Percentiles rank a stretch among this genome's conserved stretches.
These are phyloP conservation scores for Odocoileus virginianus DNA, from an alignment of 2,113 vertebrate species.

Conservation along the genomic window DNA sequence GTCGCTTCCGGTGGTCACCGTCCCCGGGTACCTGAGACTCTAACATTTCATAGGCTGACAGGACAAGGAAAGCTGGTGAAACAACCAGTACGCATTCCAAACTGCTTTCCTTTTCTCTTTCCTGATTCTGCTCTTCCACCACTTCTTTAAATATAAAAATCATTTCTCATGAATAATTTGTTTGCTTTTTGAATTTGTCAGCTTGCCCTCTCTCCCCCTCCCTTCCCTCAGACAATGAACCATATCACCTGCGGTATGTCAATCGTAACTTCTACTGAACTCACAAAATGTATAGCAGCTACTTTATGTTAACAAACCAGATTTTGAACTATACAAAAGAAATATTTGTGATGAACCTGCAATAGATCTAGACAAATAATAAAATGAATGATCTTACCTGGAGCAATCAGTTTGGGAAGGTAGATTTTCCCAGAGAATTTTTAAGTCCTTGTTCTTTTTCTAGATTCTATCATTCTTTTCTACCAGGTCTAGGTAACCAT, in stretches of 20 bases:
- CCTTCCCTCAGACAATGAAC: background rate
- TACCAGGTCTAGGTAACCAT: rapidly evolving
- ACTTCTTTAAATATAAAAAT: background rate
- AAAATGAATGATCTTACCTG: background rate
- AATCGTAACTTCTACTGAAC: background rate
- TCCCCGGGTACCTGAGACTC: rapidly evolving
- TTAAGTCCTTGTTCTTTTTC: background rate
- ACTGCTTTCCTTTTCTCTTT: background rate
- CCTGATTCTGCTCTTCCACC: background rate
- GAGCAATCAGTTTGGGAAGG: background rate
- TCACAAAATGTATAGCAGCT: background rate
- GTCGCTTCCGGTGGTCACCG: background rate
- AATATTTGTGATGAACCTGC: background rate
- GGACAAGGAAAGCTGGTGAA: background rate
- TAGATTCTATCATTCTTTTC: background rate
- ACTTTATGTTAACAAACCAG: background rate
- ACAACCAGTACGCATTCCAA: background rate
- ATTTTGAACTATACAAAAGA: background rate
- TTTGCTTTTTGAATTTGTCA: background rate
- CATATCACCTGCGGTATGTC: rapidly evolving
- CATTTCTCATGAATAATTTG: background rate
- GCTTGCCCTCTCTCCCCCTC: background rate
- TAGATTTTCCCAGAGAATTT: background rate
- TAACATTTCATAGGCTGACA: background rate
- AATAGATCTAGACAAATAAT: background rate